phyloP scores from a whole-genome alignment of 2,888 invertebrate genomes.

The Cheiracanthium punctorium region DNA sequence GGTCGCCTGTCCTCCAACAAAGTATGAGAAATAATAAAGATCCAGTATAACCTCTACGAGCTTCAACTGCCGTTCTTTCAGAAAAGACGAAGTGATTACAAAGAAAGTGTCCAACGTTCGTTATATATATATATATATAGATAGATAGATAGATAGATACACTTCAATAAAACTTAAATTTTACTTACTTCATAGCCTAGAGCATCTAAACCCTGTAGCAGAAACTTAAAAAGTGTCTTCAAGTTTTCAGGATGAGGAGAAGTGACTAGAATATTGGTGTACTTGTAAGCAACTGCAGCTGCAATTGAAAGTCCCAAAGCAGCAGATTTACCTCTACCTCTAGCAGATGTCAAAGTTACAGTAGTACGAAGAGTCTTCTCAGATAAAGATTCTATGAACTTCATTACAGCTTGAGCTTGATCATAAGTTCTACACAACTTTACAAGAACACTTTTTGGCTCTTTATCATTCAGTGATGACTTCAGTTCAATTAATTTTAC shows the following conservation, averaged over 20 bases:
- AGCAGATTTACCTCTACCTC: slow-evolving; percentile 99
- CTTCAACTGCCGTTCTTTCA: too few relatives aligned
- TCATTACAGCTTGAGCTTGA: slow-evolving; percentile 91
- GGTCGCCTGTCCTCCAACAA: too few relatives aligned
- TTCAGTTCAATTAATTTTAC: slow-evolving; percentile 79
- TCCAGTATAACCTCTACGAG: too few relatives aligned
- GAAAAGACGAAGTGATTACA: too few relatives aligned
- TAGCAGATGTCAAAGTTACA: slow-evolving; percentile 94
- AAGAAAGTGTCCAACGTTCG: too few relatives aligned
- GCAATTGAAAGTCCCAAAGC: slow-evolving; percentile 93
- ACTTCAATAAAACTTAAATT: too few relatives aligned
- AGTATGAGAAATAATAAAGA: too few relatives aligned
- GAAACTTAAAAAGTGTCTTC: slow-evolving; percentile 96
- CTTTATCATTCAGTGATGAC: slow-evolving; percentile 89
- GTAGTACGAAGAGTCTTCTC: slow-evolving; percentile 92
- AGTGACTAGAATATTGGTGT: slow-evolving; percentile 96
- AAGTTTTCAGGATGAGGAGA: slow-evolving; percentile 99
- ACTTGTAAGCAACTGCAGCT: slow-evolving; percentile 82
- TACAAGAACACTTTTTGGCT: slow-evolving; percentile 91
- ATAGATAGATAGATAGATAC: too few relatives aligned
- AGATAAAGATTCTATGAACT: slow-evolving; percentile 95
- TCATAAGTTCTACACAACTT: slow-evolving; percentile 94
- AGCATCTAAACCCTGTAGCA: slow-evolving; percentile 95
- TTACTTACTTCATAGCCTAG: slow-evolving; percentile 83
- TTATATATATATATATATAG: too few relatives aligned